phyloP scores from a whole-genome alignment of 2,113 vertebrate genomes.

The Chauna torquata region DNA sequence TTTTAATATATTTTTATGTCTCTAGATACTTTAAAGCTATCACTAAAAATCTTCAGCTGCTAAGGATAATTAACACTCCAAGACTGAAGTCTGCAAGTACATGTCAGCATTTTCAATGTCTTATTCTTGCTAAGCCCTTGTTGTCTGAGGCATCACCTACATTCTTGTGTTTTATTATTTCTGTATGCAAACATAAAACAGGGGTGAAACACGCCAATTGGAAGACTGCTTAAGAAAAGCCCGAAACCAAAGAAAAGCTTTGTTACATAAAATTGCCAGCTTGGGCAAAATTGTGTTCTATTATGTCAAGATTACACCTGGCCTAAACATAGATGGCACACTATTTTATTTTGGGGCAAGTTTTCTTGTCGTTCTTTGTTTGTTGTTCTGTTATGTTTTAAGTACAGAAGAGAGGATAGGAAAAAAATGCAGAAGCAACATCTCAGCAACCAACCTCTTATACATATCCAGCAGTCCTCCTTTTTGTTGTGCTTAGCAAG shows the following conservation, averaged over 20 bases:
- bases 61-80: neutral
- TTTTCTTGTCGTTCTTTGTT: neutral
- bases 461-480: conserved; percentile 95
- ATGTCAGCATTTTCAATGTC: neutral
- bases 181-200: neutral
- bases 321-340: neutral
- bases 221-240: neutral
- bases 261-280: neutral
- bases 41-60: neutral
- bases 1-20: neutral
- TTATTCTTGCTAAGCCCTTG: neutral
- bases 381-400: neutral
- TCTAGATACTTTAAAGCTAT: neutral
- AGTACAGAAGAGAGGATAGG: neutral
- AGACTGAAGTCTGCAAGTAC: neutral
- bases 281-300: neutral
- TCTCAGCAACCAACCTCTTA: conserved; percentile 84
- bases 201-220: neutral
- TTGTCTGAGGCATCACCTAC: neutral
- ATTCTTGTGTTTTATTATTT: neutral
- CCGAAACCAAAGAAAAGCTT: neutral
- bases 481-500: conserved; percentile 89
- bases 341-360: neutral
- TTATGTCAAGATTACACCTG: neutral
- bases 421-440: neutral